Base-by-base conservation (phyloP, 2,797 vertebrate species). In the Columba guinea region DNA sequence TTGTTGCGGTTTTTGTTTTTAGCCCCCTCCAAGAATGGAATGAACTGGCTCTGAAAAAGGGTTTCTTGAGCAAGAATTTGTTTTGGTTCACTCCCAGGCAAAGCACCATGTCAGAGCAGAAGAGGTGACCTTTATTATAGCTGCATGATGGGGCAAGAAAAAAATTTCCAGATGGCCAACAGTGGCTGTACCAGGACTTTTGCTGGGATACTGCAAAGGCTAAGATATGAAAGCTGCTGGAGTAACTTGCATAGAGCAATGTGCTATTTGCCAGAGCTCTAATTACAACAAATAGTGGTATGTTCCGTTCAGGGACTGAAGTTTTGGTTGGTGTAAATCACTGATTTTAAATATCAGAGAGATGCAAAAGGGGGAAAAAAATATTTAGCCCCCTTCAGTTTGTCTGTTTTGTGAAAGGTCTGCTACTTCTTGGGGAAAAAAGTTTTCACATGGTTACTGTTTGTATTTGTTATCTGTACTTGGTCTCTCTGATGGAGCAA, bases 221-320 rank as follows among this genome's bases (percentile, higher is more conserved):
- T 88, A 77, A 77, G 52, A 58, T 82, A 35, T 0, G 0, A 84
- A 88, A 75, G 79, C 52, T 75, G 30, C 71, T 76, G 67, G 75
- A 53, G 32, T 76, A 52, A 79, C 68, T 85, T 78, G n/a, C 49
- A 19, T 60, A 80, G 48, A 78, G 80, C 48, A 82, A 16, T 35
- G 34, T 76, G 39, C 65, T 84, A 23, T 95, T 97, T 96, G 74
- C 44, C 68, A 63, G 64, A 53, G 85, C 91, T 92, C 37, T 94
- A 81, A 97, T 94, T 90, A 81, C 62, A 93, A 80, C 65, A 87
- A 87, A 81, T 62, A 68, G 46, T 71, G 83, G 73, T 92, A 55
- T 64, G 68, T 70, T 71, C 51, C 76, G 97, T 97, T 97, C 93
- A 94, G 95, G 93, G 93, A 92, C 92, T 87, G 91, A 65, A 69